Evolutionary conservation across 2,113 vertebrate genomes (phyloP), one percentile per base, ranked within the genome.

Genomic region (Rhinoptilus africanus): DNA sequence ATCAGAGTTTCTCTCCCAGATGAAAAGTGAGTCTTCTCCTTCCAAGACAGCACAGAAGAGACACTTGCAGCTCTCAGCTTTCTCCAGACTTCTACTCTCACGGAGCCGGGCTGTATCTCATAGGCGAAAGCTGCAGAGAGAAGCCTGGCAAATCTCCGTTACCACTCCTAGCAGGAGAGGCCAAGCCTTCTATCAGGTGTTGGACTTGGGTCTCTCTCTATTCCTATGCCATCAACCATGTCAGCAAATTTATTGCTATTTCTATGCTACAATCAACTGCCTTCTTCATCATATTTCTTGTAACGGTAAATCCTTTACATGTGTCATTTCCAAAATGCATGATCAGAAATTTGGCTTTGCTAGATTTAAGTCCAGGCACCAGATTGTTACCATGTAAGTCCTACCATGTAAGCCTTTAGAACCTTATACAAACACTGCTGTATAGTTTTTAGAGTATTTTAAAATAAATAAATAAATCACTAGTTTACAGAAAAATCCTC

Each of bases 151-250:
- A 72, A 51, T 14, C 18, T 76, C 41, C 45, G 39, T 24, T 59
- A 76, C 45, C 7, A 47, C 18, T 60, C 19, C 13, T 30, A 80
- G 71, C 0, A 82, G 51, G 17, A 82, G 27, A 89, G 54, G 28
- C 56, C 77, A 85, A 59, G 47, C 10, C 21, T 35, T 7, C 2
- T 4, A 13, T 39, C 45, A 62, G 21, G 13, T 34, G 18, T 50
- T 45, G 26, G 28, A 72, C 21, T 50, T 53, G 1, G 0, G 0
- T 17, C 20, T 72, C 51, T 41, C 43, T 12, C 26, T 23, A n/a
- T 22, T 47, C 28, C 34, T 35, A 39, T 0, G 1, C 17, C 43
- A 45, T 4, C 39, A 51, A 35, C 12, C 12, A 34, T 7, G 26
- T 59, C 63, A 79, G 20, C 34, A 87, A 60, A 23, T 48, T 85